Evolutionary conservation across 1,140 invertebrate species (phyloP), one percentile per base, ranked within the genome.

Genomic region (Rhagoletis pomonella): DNA sequence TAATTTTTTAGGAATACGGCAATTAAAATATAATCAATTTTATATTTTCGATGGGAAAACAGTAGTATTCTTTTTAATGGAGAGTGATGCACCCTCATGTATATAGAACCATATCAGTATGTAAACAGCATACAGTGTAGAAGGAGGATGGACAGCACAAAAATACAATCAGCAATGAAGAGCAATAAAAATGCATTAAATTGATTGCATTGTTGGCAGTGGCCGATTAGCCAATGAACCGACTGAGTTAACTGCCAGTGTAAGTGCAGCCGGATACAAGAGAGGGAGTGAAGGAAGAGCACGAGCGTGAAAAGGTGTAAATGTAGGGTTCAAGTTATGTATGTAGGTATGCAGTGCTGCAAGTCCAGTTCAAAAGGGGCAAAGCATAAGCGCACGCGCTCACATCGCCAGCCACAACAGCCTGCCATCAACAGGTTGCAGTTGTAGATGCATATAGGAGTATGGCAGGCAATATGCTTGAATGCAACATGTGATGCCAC

Each of bases 171-270:
- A 44, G 73, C 73, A 81, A 81, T 81, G 47, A 81, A 14, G 19
- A 81, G 73, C 47, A 81, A 81, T 81, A 81, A 81, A 81, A 81
- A 58, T 81, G 47, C 73, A 81, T 81, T 81, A 81, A 81, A 81
- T 81, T 81, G 73, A 81, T 81, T 81, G 73, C 73, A 81, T 81
- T 81, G 73, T 81, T 81, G 73, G 73, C 47, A 81, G 29, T 81
- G 73, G 73, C 73, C 73, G 73, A 81, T 81, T 81, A 81, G 73
- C 73, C 10, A n/a, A 81, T 81, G 73, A 81, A 81, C 50, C 44
- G 29, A 29, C 29, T 29, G 29, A 29, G 29, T 29, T 17, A 50
- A n/a, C 73, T 47, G 47, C 50, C 47, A 55, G 50, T 10, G 50
- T 29, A 29, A 55, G 2, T 19, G 47, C 73, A 81, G 73, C 5